These are phyloP conservation scores for Ctenopoma multispine DNA, from an alignment of 2,797 vertebrate species.

Conservation along the genomic window DNA sequence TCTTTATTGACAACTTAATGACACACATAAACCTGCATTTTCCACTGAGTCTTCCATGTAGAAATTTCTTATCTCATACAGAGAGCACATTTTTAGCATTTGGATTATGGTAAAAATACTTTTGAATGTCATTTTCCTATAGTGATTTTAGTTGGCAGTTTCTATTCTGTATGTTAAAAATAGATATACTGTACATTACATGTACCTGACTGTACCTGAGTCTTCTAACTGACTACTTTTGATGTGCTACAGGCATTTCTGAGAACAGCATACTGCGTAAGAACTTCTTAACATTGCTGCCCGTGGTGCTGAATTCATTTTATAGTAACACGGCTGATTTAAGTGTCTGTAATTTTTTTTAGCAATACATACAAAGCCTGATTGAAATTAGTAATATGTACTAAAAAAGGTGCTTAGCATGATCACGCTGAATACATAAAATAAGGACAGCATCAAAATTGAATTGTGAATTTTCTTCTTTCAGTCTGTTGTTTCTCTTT, in stretches of 20 bases:
- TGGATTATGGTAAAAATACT: no score
- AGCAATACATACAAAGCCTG: not conserved
- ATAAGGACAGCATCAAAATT: not conserved
- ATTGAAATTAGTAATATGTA: not conserved
- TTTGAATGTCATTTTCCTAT: no score
- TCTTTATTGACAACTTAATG: conserved; percentile 5
- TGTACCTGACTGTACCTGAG: not conserved
- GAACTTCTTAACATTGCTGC: conserved; percentile 37
- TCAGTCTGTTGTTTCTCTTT: conserved; percentile 21
- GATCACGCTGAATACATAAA: not conserved
- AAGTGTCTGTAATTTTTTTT: conserved; percentile 4
- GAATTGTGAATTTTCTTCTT: conserved; percentile 8
- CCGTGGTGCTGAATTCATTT: conserved; percentile 53
- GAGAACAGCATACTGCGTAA: not conserved
- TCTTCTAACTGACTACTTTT: not conserved
- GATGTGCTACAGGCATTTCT: conserved; percentile 27
- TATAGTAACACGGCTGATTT: not conserved
- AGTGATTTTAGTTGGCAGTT: no score
- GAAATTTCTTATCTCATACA: not conserved
- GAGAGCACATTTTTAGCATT: not conserved
- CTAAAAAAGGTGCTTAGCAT: not conserved
- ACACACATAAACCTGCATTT: not conserved
- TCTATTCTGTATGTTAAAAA: not conserved
- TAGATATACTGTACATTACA: not conserved
- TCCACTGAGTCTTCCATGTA: not conserved